These are phyloP conservation scores for Antechinus stuartii DNA, from an alignment of 2,113 vertebrate genomes.

Conservation along the genomic window DNA sequence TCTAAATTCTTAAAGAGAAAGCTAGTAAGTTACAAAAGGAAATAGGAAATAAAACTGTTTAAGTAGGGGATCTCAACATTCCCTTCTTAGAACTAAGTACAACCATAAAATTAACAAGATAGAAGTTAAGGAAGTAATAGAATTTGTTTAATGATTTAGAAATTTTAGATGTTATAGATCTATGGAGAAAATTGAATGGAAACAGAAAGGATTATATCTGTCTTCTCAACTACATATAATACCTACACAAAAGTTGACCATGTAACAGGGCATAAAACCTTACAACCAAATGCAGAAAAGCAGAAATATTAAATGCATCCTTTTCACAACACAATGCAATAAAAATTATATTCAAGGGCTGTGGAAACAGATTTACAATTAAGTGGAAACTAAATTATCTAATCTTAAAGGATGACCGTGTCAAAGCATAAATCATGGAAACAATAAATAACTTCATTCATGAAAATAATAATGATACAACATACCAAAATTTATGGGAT, in stretches of 20 bases:
- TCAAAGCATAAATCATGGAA: not conserved
- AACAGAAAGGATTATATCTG: not conserved
- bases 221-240: not conserved
- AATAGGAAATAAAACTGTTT: no score
- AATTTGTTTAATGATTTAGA: not conserved
- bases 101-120: no score
- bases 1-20: no score
- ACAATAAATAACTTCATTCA: not conserved
- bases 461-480: not conserved
- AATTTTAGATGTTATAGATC: not conserved
- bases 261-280: not conserved
- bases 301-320: not conserved
- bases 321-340: not conserved
- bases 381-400: not conserved
- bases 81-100: no score
- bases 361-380: not conserved
- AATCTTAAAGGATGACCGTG: not conserved
- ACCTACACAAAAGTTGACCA: not conserved
- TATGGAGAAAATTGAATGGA: not conserved
- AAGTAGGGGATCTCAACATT: no score
- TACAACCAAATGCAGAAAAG: not conserved
- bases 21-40: no score
- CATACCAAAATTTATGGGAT: not conserved
- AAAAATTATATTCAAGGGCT: not conserved
- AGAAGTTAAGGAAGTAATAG: no score